Percentiles rank a stretch among this genome's conserved stretches.
Conservation (phyloP, 2,888 invertebrate genomes). For the Plagodis dolabraria region DNA sequence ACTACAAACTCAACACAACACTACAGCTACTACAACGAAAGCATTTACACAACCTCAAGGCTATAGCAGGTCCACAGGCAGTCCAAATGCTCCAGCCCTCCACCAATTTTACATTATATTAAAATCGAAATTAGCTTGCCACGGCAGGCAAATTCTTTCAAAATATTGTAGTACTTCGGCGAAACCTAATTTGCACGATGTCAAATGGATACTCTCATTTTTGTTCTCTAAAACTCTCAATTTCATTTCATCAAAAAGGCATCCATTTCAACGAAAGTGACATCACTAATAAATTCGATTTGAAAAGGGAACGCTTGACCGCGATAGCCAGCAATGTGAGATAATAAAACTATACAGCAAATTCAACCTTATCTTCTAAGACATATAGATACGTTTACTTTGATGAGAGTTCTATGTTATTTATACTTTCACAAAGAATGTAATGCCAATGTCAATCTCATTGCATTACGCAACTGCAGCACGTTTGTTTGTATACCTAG, state of each 20-base stretch:
- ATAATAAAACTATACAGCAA: neutral
- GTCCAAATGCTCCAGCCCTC: no score
- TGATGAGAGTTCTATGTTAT: slow-evolving; percentile 34
- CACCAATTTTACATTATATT: no score
- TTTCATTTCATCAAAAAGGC: slow-evolving; percentile 13
- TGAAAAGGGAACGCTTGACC: slow-evolving; percentile 27
- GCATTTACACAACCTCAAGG: no score
- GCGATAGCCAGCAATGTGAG: slow-evolving; percentile 43
- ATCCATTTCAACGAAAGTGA: slow-evolving; percentile 25
- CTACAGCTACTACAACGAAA: no score
- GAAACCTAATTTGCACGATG: no score
- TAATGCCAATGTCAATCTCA: slow-evolving; percentile 82
- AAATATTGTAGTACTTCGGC: no score
- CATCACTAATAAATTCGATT: slow-evolving; percentile 30
- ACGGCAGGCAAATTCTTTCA: no score
- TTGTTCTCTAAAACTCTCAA: slow-evolving; percentile 8
- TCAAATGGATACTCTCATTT: neutral
- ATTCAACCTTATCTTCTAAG: neutral
- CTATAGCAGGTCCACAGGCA: no score
- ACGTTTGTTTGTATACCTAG: slow-evolving; percentile 34
- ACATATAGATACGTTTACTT: slow-evolving; percentile 36
- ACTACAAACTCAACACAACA: no score
- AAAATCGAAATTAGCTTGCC: no score
- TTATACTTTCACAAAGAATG: slow-evolving; percentile 69
- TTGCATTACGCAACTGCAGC: slow-evolving; percentile 59